Evolutionary conservation across 1,140 invertebrate genomes (phyloP).

Genomic region (Venturia canescens): DNA sequence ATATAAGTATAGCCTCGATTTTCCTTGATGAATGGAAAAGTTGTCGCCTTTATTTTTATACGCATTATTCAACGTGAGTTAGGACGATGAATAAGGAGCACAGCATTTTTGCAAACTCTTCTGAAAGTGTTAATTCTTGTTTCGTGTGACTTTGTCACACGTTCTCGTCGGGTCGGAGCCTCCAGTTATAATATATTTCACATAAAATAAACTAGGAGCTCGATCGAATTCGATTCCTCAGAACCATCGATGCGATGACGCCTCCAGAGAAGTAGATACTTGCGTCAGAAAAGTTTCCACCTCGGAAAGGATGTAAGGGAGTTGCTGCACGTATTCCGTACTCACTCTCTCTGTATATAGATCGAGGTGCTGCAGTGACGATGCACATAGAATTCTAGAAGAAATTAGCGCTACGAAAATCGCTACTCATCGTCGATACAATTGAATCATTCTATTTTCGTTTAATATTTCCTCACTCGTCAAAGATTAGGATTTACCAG

Average conservation of each 20-base stretch:
- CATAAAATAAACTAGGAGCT: too few species aligned
- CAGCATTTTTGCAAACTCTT: too few species aligned
- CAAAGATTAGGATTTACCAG: background rate
- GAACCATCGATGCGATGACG: too few species aligned
- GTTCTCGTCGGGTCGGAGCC: too few species aligned
- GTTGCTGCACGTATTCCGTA: background rate
- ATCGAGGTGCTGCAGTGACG: background rate
- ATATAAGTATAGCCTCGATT: constrained; percentile 13
- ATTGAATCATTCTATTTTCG: constrained; percentile 29
- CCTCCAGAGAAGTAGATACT: background rate
- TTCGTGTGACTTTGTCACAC: too few species aligned
- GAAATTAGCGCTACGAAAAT: constrained; percentile 22
- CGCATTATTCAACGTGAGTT: background rate
- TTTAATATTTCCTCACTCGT: constrained; percentile 3
- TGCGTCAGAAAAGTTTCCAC: constrained; percentile 44
- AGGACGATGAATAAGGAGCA: too few species aligned
- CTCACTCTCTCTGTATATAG: background rate
- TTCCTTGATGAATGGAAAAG: constrained; percentile 33
- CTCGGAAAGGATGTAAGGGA: constrained; percentile 15
- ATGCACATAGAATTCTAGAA: constrained; percentile 16
- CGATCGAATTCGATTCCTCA: too few species aligned
- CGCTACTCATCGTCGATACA: background rate
- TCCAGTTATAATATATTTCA: too few species aligned
- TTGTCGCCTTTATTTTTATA: background rate
- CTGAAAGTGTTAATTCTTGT: too few species aligned